A percentile compares a stretch with the other conserved stretches of the same genome.
Conservation (phyloP, 2,888 invertebrate genomes). For the Allolobophora icterica region DNA sequence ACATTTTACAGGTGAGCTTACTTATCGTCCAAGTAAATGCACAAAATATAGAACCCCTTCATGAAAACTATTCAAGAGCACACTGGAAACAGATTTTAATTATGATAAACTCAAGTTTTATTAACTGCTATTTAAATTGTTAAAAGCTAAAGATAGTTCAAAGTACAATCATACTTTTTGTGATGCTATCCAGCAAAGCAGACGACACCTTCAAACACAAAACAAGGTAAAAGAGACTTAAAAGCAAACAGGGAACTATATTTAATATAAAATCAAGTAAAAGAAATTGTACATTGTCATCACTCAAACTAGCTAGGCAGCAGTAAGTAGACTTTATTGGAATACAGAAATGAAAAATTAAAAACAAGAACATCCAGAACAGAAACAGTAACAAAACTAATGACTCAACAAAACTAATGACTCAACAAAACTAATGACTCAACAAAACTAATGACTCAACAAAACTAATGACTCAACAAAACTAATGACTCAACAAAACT, state of each 20-base stretch:
- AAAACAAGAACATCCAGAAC: neutral
- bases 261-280: neutral
- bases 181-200: slow-evolving; percentile 22
- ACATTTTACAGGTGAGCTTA: too few species aligned
- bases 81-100: neutral
- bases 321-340: neutral
- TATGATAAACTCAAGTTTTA: neutral
- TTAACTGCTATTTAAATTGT: neutral
- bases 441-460: neutral
- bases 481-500: neutral
- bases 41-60: neutral
- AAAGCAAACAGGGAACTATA: neutral
- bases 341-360: neutral
- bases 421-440: neutral
- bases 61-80: neutral
- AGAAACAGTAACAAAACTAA: neutral
- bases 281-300: neutral
- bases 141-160: neutral
- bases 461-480: slow-evolving; percentile 2
- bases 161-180: slow-evolving; percentile 6
- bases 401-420: too few species aligned
- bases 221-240: neutral
- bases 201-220: slow-evolving; percentile 21
- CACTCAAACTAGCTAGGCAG: neutral
- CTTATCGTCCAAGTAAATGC: neutral